Base-by-base conservation (phyloP, 2,797 vertebrate species). In the Odontamblyopus lacepedii region DNA sequence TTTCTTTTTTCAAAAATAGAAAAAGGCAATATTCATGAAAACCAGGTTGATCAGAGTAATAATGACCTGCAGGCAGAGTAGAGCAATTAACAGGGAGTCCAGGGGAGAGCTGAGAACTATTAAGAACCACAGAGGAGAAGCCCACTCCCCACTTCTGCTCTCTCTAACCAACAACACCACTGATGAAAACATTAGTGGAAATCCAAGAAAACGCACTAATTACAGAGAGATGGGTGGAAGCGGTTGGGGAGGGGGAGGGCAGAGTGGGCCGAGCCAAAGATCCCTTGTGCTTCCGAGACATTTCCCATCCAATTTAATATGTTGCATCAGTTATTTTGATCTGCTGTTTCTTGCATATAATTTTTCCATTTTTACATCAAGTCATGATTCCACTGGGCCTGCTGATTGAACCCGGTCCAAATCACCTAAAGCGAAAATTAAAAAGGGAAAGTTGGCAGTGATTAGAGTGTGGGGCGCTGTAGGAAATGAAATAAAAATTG, bases 71-170 rank as follows among this genome's bases (percentile, higher is more conserved):
- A 91, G 91, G 90, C 91, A 89, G 81, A 92, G 89, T 83, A 79
- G 88, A 89, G 91, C 91, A 92, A 92, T 92, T 92, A 92, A 91
- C 89, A 82, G 59, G 86, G 85, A 89, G 91, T 91, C 91, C 91
- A 92, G 80, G 89, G 91, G 88, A 92, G 91, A 92, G 86, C 92
- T 87, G 87, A 92, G 88, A 92, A 91, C 91, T 89, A 91, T 92
- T 92, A 92, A 84, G 76, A 91, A 83, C 84, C 90, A 89, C 91
- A 89, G 87, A 92, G 89, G 90, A 91, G 83, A 81, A 61, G 69
- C 76, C 69, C 80, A 65, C 76, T 74, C 80, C 68, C 71, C 27
- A 2, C 41, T 78, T 66, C 81, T 77, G 68, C 76, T 87, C 75
- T 75, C n/a, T 63, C 71, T 72, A 71, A 65, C 72, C 71, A 70